A percentile compares a stretch with the other conserved stretches of the same genome.
Evolutionary conservation across 2,888 invertebrate species (phyloP).

Genomic region (Anorthoa munda): DNA sequence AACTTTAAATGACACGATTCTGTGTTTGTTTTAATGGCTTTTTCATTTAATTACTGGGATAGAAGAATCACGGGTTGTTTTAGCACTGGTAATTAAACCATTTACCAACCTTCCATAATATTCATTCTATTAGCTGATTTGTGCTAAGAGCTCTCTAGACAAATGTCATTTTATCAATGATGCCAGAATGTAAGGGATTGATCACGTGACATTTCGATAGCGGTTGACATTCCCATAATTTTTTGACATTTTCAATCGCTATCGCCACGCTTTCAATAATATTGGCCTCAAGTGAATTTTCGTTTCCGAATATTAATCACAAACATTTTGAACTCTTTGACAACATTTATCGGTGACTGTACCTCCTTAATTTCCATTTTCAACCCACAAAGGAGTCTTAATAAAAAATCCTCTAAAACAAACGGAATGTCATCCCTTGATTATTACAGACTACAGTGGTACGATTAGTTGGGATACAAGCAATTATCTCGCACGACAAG

Average conservation of each 20-base stretch:
- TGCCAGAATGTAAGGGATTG: no score
- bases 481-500: slow-evolving; percentile 42
- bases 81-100: slow-evolving; percentile 13
- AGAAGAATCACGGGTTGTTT: slow-evolving; percentile 10
- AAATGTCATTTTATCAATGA: no score
- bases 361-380: neutral
- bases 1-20: slow-evolving; percentile 39
- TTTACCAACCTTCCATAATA: neutral
- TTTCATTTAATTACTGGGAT: slow-evolving; percentile 33
- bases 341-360: no score
- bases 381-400: neutral
- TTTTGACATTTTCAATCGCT: no score
- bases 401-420: slow-evolving; percentile 1
- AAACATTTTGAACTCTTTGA: no score
- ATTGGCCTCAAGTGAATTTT: no score
- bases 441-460: neutral
- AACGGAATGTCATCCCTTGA: neutral
- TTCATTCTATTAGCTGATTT: no score
- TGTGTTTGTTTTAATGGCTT: slow-evolving; percentile 49
- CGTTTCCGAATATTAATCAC: no score
- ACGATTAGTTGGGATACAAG: slow-evolving; percentile 21
- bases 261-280: no score
- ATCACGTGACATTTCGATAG: no score
- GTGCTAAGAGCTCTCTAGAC: no score
- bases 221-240: no score